Base-by-base conservation (phyloP, 2,113 vertebrate genomes). In the Halichoeres trimaculatus region DNA sequence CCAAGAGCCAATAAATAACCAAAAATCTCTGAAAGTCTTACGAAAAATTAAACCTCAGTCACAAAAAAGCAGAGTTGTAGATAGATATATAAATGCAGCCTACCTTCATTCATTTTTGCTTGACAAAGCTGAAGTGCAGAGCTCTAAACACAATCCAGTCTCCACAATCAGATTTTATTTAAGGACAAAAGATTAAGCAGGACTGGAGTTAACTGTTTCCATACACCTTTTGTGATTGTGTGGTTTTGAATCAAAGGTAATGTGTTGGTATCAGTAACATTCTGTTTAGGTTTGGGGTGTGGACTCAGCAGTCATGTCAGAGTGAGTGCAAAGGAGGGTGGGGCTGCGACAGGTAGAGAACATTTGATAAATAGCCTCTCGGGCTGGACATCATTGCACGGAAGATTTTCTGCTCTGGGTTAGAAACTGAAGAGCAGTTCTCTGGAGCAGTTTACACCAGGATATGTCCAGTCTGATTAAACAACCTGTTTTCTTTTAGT, bases 81-180 rank as follows among this genome's bases (percentile, higher is more conserved):
- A 45, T 16, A 20, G 17, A 5, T 38, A 23, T 4, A 40, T n/a
- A 23, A 30, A 48, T 13, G 22, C 13, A 67, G 41, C 74, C 60
- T 85, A 88, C 76, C 84, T 76, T 76, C 47, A 22, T 11, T 30
- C 62, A 74, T 85, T 61, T 57, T n/a, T 19, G 52, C 51, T 14
- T 24, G 26, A 69, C 30, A 67, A 59, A 38, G 65, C 45, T 26
- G 70, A 48, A 74, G 68, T 17, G 9, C 19, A 52, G 35, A 56
- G 34, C 22, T 41, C 38, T 53, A 55, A 47, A 43, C 19, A 14
- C 30, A 48, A 20, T 14, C 45, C 14, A 30, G 22, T 36, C 41
- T 59, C 43, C 57, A 45, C 43, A 38, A 43, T 45, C 11, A 36
- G 13, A 26, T 57, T 22, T 22, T 16, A 47, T 55, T 41, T 0